Conservation (phyloP, 2,888 invertebrate genomes). For the Lithophane ornitopus region DNA sequence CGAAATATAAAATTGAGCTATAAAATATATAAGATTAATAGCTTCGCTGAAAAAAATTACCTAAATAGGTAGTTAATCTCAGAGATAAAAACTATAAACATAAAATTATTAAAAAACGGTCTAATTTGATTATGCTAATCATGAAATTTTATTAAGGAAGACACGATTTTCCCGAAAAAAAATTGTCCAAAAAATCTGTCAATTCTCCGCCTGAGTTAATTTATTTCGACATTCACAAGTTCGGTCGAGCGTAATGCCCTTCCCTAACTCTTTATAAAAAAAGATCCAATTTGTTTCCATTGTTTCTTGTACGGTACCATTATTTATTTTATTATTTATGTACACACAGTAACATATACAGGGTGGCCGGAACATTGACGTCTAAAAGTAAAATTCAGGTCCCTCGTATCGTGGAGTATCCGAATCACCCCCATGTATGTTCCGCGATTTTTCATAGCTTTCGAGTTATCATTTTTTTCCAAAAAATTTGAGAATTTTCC, state of each 20-base stretch:
- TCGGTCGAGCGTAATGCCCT: conserved; percentile 43
- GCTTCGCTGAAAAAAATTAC: conserved; percentile 81
- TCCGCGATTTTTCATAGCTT: too few relatives aligned
- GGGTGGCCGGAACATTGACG: too few relatives aligned
- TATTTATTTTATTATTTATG: too few relatives aligned
- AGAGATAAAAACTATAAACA: background rate
- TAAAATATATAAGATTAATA: too few relatives aligned
- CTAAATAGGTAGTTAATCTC: conserved; percentile 19
- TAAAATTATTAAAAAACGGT: background rate
- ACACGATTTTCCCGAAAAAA: conserved; percentile 38
- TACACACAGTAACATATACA: too few relatives aligned
- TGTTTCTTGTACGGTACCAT: background rate
- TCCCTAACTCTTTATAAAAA: conserved; percentile 51
- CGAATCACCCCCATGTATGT: too few relatives aligned
- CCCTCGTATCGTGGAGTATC: too few relatives aligned
- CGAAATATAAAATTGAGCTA: background rate
- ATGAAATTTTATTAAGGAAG: conserved; percentile 39
- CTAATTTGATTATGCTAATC: conserved; percentile 16
- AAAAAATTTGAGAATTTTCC: too few relatives aligned
- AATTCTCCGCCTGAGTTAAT: conserved; percentile 45
- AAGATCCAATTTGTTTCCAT: background rate
- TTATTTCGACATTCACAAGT: conserved; percentile 45
- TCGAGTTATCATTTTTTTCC: too few relatives aligned
- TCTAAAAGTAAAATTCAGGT: too few relatives aligned
- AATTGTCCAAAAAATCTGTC: conserved; percentile 32